phyloP scores from a whole-genome alignment of 2,113 vertebrate species.

The Pristiophorus japonicus region DNA sequence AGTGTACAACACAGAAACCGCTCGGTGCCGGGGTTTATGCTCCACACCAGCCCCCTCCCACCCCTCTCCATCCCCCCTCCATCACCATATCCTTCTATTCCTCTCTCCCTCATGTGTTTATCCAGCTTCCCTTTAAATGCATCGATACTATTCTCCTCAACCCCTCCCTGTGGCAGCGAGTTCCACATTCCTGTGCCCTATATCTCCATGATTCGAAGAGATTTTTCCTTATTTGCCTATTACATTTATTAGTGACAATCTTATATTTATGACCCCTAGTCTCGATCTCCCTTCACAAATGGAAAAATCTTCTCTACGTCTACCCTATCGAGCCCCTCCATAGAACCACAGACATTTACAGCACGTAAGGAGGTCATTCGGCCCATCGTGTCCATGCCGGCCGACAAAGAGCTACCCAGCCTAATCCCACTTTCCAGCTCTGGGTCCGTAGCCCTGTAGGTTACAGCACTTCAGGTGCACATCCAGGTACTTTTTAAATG shows the following conservation, averaged over 20 bases:
- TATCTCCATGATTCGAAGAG: background rate
- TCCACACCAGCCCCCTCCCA: background rate
- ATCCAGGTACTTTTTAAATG: too few relatives aligned
- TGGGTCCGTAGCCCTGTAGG: too few relatives aligned
- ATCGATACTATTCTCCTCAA: background rate
- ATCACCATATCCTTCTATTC: background rate
- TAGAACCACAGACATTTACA: too few relatives aligned
- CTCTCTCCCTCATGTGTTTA: background rate
- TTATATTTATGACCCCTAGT: background rate
- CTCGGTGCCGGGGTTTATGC: background rate
- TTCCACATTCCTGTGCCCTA: background rate
- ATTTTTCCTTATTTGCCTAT: background rate
- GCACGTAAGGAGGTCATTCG: too few relatives aligned
- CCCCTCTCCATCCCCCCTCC: background rate
- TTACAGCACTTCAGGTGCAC: too few relatives aligned
- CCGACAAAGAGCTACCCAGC: too few relatives aligned
- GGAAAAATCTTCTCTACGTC: background rate
- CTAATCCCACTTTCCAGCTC: too few relatives aligned
- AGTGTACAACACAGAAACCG: background rate
- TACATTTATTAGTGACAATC: background rate
- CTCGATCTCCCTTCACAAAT: background rate
- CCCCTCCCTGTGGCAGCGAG: background rate
- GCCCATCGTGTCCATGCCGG: too few relatives aligned
- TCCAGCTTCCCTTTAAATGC: background rate
- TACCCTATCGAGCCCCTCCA: background rate